Percentiles rank a stretch among this genome's conserved stretches.
Evolutionary conservation across 2,113 vertebrate species (phyloP).

Genomic region (Pelobates fuscus): DNA sequence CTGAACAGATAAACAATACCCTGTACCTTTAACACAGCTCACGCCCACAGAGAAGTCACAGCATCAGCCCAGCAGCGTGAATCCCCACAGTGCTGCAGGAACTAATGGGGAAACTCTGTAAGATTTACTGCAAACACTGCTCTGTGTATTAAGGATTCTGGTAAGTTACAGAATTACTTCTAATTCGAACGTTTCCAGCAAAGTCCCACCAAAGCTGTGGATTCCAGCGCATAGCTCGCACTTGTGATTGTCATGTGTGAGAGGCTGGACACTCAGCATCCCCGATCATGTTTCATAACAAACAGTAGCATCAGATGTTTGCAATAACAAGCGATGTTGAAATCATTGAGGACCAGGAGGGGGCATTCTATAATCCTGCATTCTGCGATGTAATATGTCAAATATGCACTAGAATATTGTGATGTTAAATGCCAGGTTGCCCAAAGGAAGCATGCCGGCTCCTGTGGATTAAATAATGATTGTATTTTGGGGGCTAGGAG

Average conservation of each 20-base stretch:
- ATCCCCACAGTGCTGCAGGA: conserved; percentile 6
- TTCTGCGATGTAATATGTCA: too few relatives aligned
- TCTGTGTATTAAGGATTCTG: conserved; percentile 19
- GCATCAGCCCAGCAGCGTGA: conserved; percentile 41
- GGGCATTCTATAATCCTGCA: background rate
- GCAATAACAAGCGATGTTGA: background rate
- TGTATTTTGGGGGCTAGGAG: conserved; percentile 14
- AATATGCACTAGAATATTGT: background rate
- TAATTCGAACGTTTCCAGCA: background rate
- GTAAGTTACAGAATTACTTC: conserved; percentile 21
- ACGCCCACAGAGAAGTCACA: conserved; percentile 40
- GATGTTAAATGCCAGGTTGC: background rate
- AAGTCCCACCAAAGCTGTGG: background rate
- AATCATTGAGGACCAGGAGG: background rate
- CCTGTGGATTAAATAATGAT: background rate
- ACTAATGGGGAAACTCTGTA: conserved; percentile 27
- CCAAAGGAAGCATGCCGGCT: background rate
- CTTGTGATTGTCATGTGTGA: background rate
- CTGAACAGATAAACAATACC: background rate
- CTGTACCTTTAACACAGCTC: conserved; percentile 42
- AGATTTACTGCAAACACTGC: conserved; percentile 27
- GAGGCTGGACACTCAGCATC: background rate
- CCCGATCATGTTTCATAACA: conserved; percentile 41
- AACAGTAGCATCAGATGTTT: conserved; percentile 20
- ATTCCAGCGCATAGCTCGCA: conserved; percentile 3